A percentile compares a stretch with the other conserved stretches of the same genome.
Conservation (phyloP, 2,797 vertebrate species). For the Cryptoblepharus egeriae region DNA sequence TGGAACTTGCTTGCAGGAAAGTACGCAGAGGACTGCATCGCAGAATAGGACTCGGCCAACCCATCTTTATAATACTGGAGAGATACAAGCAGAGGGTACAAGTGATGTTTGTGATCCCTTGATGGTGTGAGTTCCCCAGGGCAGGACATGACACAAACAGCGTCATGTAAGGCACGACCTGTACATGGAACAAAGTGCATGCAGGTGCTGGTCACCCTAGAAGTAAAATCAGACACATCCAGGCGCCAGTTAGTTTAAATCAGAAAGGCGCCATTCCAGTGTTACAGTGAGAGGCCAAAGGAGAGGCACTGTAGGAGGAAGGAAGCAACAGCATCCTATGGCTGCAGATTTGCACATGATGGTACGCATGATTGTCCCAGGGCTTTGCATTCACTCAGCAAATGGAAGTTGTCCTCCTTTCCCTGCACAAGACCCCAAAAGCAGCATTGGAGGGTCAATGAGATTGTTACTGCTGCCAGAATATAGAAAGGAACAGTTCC, state of each 20-base stretch:
- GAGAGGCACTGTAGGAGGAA: background rate
- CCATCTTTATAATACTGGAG: background rate
- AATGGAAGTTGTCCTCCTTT: background rate
- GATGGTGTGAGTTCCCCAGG: background rate
- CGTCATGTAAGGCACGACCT: rapidly evolving
- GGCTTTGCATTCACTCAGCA: conserved; percentile 12
- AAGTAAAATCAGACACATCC: background rate
- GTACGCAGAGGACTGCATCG: no score
- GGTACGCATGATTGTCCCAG: background rate
- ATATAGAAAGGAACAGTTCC: background rate
- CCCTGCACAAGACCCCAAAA: background rate
- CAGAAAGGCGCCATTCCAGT: background rate
- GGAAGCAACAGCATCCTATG: conserved; percentile 1
- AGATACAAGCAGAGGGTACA: conserved; percentile 48
- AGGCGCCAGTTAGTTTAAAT: background rate
- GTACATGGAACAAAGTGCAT: rapidly evolving
- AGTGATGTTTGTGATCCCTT: conserved; percentile 30
- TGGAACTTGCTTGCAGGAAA: no score
- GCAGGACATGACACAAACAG: background rate
- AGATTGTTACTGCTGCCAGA: background rate
- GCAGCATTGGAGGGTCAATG: background rate
- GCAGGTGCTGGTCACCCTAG: background rate
- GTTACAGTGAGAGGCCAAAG: background rate
- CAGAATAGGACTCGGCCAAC: background rate
- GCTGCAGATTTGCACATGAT: no score